phyloP scores from a whole-genome alignment of 1,140 invertebrate species.

The Thaumetopoea pityocampa region DNA sequence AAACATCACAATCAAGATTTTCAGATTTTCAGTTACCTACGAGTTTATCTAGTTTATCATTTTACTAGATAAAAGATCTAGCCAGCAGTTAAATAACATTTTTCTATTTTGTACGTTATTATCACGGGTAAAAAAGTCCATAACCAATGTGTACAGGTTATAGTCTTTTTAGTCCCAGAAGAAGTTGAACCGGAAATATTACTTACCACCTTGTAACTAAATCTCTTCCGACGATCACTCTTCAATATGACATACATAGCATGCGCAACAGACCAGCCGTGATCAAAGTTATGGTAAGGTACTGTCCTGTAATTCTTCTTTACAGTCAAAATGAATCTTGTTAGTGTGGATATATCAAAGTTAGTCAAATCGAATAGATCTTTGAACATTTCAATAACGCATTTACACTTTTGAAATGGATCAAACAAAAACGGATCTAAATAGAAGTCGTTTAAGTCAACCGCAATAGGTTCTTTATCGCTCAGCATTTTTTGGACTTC shows the following conservation, averaged over 20 bases:
- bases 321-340: slow-evolving; percentile 87
- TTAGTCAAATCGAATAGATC: slow-evolving; percentile 81
- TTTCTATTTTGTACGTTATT: too few species aligned
- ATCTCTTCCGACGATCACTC: slow-evolving; percentile 34
- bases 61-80: too few species aligned
- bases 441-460: slow-evolving; percentile 78
- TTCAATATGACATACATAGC: slow-evolving; percentile 88
- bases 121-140: too few species aligned
- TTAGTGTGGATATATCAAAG: slow-evolving; percentile 80
- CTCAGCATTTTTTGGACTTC: slow-evolving; percentile 76
- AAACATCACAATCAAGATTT: too few species aligned
- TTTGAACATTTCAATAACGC: slow-evolving; percentile 87
- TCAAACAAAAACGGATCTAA: slow-evolving; percentile 84
- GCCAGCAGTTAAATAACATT: too few species aligned
- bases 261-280: slow-evolving; percentile 91
- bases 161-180: too few species aligned
- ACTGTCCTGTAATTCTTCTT: slow-evolving; percentile 89
- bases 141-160: too few species aligned
- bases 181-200: too few species aligned
- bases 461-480: slow-evolving; percentile 37
- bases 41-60: too few species aligned
- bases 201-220: slow-evolving; percentile 48
- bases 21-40: too few species aligned
- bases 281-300: slow-evolving; percentile 91
- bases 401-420: slow-evolving; percentile 82